Percentiles rank a stretch among this genome's conserved stretches.
Conservation (phyloP, 1,140 invertebrate genomes). For the Octopus bimaculoides region DNA sequence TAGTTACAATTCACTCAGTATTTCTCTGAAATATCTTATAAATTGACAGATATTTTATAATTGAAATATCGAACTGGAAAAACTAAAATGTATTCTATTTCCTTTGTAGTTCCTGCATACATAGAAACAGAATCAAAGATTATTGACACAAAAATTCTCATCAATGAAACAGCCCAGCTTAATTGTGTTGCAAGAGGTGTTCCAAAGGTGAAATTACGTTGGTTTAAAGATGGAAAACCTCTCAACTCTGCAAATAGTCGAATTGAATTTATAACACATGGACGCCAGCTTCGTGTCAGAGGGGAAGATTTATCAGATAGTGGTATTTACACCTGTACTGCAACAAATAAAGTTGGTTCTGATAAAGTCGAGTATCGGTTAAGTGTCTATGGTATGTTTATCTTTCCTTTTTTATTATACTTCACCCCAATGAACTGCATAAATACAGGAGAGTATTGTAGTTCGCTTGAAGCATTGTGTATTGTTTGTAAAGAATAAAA, state of each 20-base stretch:
- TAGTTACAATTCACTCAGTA: too few species aligned
- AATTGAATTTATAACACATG: constrained; percentile 35
- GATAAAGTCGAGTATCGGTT: constrained; percentile 41
- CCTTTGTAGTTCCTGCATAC: constrained; percentile 47
- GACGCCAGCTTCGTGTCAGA: constrained; percentile 45
- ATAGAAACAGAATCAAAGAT: constrained; percentile 37
- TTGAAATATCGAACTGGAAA: too few species aligned
- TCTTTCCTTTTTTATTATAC: too few species aligned
- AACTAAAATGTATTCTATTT: background rate
- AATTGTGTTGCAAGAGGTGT: constrained; percentile 59
- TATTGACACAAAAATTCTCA: constrained; percentile 50
- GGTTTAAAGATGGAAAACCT: constrained; percentile 52
- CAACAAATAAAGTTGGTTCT: constrained; percentile 54
- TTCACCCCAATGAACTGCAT: too few species aligned
- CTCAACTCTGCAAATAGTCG: constrained; percentile 25
- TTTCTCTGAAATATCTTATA: too few species aligned
- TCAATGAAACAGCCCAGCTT: constrained; percentile 53
- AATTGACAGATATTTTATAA: too few species aligned
- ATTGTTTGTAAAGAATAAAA: too few species aligned
- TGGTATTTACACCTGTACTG: constrained; percentile 47
- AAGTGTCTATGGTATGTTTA: background rate
- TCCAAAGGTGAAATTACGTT: constrained; percentile 58
- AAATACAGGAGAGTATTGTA: too few species aligned
- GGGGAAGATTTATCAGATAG: constrained; percentile 34
- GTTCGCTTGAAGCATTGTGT: too few species aligned